phyloP scores from a whole-genome alignment of 2,888 invertebrate genomes.

The Pomacea canaliculata region DNA sequence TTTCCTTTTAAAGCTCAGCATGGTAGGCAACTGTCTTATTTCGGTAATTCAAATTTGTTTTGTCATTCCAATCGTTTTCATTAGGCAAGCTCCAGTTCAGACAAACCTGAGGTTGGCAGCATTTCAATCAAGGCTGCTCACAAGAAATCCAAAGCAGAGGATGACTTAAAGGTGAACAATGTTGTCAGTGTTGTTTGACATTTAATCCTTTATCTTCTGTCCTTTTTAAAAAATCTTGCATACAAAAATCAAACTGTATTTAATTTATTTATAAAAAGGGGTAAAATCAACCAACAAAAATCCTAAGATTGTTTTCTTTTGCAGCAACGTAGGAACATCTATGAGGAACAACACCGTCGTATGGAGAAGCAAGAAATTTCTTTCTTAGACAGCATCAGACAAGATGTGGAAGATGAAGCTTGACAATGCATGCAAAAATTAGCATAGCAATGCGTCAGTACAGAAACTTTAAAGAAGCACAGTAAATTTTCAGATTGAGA shows the following conservation, averaged over 20 bases:
- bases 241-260: not conserved
- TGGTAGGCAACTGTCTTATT: not conserved
- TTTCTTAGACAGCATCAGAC: conserved; percentile 60
- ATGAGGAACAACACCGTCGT: conserved; percentile 54
- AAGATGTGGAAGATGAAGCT: conserved; percentile 40
- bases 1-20: too few relatives aligned
- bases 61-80: not conserved
- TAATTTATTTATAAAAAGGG: not conserved
- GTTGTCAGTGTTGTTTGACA: too few relatives aligned
- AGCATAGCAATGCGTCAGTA: too few relatives aligned
- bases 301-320: conserved; percentile 14
- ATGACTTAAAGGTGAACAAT: conserved; percentile 13
- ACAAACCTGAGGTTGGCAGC: conserved; percentile 37
- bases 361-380: conserved; percentile 54
- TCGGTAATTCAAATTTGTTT: not conserved
- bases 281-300: too few relatives aligned
- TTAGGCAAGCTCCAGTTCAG: conserved; percentile 32
- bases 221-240: not conserved
- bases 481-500: too few relatives aligned
- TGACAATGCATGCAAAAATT: not conserved
- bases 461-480: too few relatives aligned
- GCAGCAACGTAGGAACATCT: conserved; percentile 54
- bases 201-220: not conserved
- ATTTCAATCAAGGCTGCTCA: not conserved
- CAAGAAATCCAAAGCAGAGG: conserved; percentile 30